Conservation (phyloP, 2,888 invertebrate genomes). For the Lordiphosa andalusiaca region DNA sequence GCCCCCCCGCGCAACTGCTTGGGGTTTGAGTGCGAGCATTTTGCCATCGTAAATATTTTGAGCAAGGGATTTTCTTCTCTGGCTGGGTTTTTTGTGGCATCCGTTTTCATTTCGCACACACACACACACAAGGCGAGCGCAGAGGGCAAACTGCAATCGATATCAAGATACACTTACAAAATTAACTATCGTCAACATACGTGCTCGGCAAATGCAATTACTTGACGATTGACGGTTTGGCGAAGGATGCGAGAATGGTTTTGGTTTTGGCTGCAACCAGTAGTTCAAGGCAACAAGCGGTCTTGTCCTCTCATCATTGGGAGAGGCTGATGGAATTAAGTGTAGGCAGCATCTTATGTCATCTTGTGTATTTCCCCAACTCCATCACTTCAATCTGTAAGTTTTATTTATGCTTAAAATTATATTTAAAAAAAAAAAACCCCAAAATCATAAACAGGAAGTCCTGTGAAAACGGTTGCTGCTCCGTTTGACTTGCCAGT, state of each 20-base stretch:
- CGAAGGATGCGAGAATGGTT: slow-evolving; percentile 10
- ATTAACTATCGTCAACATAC: slow-evolving; percentile 75
- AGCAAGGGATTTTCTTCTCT: slow-evolving; percentile 12
- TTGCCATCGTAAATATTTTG: slow-evolving; percentile 41
- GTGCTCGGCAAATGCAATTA: slow-evolving; percentile 73
- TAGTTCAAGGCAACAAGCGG: too few relatives aligned
- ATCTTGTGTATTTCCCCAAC: background rate
- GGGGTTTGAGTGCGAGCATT: slow-evolving; percentile 13
- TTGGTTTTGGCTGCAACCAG: too few relatives aligned
- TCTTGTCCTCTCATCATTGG: slow-evolving; percentile 2
- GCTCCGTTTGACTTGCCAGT: slow-evolving; percentile 37
- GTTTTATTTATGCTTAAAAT: background rate
- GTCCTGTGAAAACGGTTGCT: slow-evolving; percentile 31
- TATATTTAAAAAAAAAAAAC: slow-evolving; percentile 15
- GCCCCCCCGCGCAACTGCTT: background rate
- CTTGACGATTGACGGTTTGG: slow-evolving; percentile 64
- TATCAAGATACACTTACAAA: slow-evolving; percentile 74
- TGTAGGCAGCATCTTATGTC: too few relatives aligned
- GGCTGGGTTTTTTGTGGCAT: slow-evolving; percentile 10
- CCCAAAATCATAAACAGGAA: slow-evolving; percentile 37
- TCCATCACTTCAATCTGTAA: background rate
- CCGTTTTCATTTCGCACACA: slow-evolving; percentile 12
- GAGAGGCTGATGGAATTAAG: slow-evolving; percentile 56
- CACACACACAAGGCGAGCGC: slow-evolving; percentile 2
- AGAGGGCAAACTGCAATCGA: slow-evolving; percentile 57